Base-by-base conservation (phyloP, 2,113 vertebrate species). In the Xenopus borealis region DNA sequence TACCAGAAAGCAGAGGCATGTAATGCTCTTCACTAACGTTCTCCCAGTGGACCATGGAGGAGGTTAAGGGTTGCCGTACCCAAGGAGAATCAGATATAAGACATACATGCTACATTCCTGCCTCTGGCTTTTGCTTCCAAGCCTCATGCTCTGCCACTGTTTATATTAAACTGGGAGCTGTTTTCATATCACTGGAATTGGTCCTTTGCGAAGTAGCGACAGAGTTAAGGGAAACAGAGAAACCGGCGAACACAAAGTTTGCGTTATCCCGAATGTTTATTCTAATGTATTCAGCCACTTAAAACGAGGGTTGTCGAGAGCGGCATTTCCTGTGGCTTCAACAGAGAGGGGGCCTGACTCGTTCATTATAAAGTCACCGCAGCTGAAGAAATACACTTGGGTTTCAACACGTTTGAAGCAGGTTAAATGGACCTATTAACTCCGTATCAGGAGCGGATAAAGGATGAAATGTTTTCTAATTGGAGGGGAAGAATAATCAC, bases 41-140 rank as follows among this genome's bases (percentile, higher is more conserved):
- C 74, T 77, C 74, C 74, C 74, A 64, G 17, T 77, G 74, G 74
- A 77, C 74, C 74, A 77, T 77, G 59, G 62, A 70, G 74, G 74
- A 70, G 74, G 74, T 77, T 70, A 70, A 77, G 72, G 72, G 72
- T 33, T 66, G 55, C 64, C 47, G 20, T 68, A 68, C 47, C 57
- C 58, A 44, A 70, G 69, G 12, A 77, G 74, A 70, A 77, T 75
- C 59, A 55, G 50, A 77, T 70, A 64, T 77, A 55, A 70, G 33
- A 63, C 61, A 55, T 77, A 70, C 59, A 33, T 77, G 67, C 68
- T 77, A 77, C 62, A 55, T 76, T 69, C 73, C 52, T 76, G 47
- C 66, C 44, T 23, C 47, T 57, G 67, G 47, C 19, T 70, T 63
- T n/a, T 13, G 61, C 74, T 63, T 11, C 59, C n/a, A 23, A 45